Base-by-base conservation (phyloP, 2,888 invertebrate species). In the Stramonita haemastoma region DNA sequence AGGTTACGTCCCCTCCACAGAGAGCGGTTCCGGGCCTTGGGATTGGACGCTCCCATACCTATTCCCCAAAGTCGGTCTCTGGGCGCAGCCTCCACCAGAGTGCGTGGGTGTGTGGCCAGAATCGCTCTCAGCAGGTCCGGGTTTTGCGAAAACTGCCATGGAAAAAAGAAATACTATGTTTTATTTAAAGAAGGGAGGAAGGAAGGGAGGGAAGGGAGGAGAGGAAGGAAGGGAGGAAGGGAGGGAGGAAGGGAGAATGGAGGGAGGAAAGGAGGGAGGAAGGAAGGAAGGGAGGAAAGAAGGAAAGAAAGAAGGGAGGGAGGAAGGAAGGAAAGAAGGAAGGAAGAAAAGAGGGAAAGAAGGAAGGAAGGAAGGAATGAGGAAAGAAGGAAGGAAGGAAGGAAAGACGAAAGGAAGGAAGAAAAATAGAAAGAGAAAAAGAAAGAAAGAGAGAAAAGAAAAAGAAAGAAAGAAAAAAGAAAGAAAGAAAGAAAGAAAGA, bases 11-110 rank as follows among this genome's bases (percentile, higher is more conserved):
- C 96, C 66, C 94, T 91, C 96, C 96, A 96, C 5, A 92, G 93
- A 0, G 70, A 56, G 91, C 91, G 89, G 93, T 91, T 89, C 90
- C 90, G 0, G 0, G 95, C 95, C 66, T 92, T 90, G 0, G 93
- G 93, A 90, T 95, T 94, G 19, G 92, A 91, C 2, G 92, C 93
- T 1, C 92, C 92, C 60, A 95, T 87, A 2, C 96, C 96, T 46
- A 96, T 95, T 13, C 96, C 96, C 96, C 96, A 96, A 32, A 94
- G 91, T 26, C 90, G 91, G 91, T 96, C 96, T 60, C 91, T 84
- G 0, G 96, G 96, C 87, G 95, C 95, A 8, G 95, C 95, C 91
- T 96, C 96, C 8, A 95, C 96, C 86, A 96, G 91, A 0, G 93
- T 94, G 60, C 94, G 94, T 6, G 95, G 95, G 56, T 91, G 91